phyloP scores from a whole-genome alignment of 2,888 invertebrate genomes.

The Diarsia rubi region DNA sequence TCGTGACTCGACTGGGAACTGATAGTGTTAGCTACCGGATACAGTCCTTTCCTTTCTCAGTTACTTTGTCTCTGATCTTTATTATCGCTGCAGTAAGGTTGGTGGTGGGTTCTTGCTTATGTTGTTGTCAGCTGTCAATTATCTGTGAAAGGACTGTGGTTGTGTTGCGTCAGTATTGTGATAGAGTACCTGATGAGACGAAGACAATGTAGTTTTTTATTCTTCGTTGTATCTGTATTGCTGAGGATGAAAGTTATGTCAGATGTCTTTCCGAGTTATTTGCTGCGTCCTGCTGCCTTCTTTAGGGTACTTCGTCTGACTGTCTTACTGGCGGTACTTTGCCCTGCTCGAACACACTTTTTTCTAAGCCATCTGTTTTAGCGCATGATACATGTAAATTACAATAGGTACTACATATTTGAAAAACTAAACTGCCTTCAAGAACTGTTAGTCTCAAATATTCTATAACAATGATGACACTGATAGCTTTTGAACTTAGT shows the following conservation, averaged over 20 bases:
- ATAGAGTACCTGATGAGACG: neutral
- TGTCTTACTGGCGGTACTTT: neutral
- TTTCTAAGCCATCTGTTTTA: neutral
- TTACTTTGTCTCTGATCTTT: neutral
- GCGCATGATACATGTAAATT: neutral
- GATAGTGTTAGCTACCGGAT: constrained; percentile 3
- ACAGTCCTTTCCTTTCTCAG: neutral
- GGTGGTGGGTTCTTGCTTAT: neutral
- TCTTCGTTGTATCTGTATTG: neutral
- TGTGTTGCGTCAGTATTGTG: neutral
- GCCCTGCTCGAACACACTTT: neutral
- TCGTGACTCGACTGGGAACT: constrained; percentile 50
- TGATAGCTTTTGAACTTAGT: neutral
- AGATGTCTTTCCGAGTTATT: neutral
- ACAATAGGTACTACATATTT: neutral
- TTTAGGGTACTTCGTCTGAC: neutral
- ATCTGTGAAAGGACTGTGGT: neutral
- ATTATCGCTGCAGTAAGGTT: neutral
- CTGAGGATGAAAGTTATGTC: neutral
- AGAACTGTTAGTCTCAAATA: neutral
- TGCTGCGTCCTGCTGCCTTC: neutral
- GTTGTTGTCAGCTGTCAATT: neutral
- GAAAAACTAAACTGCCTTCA: neutral
- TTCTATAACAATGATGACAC: neutral
- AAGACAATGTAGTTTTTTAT: neutral